phyloP scores from a whole-genome alignment of 2,888 invertebrate genomes.

The Serrognathus titanus region DNA sequence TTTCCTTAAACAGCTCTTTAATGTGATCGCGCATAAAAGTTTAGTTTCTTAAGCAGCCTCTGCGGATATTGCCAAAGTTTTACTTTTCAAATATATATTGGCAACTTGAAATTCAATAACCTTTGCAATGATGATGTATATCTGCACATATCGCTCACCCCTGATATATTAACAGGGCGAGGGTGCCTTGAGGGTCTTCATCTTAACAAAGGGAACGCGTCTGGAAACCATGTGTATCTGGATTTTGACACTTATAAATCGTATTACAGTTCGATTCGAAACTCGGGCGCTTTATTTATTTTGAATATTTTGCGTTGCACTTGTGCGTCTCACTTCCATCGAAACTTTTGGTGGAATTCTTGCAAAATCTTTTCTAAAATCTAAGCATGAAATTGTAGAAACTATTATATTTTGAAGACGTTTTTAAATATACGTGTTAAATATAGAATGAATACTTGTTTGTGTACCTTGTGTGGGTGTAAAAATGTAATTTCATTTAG shows the following conservation, averaged over 20 bases:
- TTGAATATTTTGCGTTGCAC: slow-evolving; percentile 10
- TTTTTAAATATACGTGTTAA: background rate
- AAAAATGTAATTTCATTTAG: too few relatives aligned
- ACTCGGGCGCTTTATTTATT: slow-evolving; percentile 5
- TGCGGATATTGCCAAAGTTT: slow-evolving; percentile 2
- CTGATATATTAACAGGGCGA: slow-evolving; percentile 28
- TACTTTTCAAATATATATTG: slow-evolving; percentile 26
- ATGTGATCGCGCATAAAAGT: too few relatives aligned
- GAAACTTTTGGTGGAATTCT: slow-evolving; percentile 2
- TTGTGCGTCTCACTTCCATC: slow-evolving; percentile 1
- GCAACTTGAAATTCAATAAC: slow-evolving; percentile 40
- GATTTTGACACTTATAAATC: slow-evolving; percentile 41
- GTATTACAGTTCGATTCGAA: slow-evolving; percentile 23
- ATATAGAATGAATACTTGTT: background rate
- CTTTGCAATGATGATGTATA: slow-evolving; percentile 34
- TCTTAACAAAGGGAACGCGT: slow-evolving; percentile 34
- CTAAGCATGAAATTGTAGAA: too few relatives aligned
- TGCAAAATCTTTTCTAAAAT: too few relatives aligned
- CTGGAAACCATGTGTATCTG: slow-evolving; percentile 36
- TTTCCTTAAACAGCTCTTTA: too few relatives aligned
- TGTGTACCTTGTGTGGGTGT: too few relatives aligned
- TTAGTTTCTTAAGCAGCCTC: too few relatives aligned
- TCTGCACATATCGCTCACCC: slow-evolving; percentile 29
- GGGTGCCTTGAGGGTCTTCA: slow-evolving; percentile 34
- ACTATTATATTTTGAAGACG: background rate